Evolutionary conservation across 1,140 invertebrate genomes (phyloP).

Genomic region (Orchesella cincta): DNA sequence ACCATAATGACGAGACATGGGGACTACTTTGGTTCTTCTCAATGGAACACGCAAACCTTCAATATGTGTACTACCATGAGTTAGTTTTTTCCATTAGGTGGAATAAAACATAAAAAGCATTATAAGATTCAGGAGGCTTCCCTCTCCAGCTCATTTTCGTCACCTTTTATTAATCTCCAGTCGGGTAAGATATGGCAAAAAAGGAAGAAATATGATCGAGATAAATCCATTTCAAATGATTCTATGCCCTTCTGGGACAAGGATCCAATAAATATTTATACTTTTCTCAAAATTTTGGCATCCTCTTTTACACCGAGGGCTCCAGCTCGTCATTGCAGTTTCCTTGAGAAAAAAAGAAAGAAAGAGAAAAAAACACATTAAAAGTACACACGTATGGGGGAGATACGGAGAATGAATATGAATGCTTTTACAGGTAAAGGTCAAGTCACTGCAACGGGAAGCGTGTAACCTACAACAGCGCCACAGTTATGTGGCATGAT

Average conservation of each 20-base stretch:
- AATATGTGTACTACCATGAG: not conserved
- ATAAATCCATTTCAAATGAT: conserved; percentile 17
- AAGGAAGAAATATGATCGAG: not conserved
- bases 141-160: not conserved
- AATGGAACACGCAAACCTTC: not conserved
- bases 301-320: not conserved
- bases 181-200: not conserved
- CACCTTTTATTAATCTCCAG: conserved; percentile 18
- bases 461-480: too few species aligned
- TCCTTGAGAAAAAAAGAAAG: not conserved
- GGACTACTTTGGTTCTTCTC: not conserved
- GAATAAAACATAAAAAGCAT: not conserved
- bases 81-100: not conserved
- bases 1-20: not conserved
- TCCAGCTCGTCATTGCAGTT: not conserved
- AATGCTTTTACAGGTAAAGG: too few species aligned
- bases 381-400: too few species aligned
- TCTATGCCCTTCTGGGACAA: not conserved
- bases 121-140: not conserved
- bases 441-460: too few species aligned
- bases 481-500: too few species aligned
- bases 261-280: conserved; percentile 17
- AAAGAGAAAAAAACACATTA: too few species aligned
- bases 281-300: not conserved
- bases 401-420: too few species aligned